Percentiles rank a stretch among this genome's conserved stretches.
Evolutionary conservation across 2,113 vertebrate species (phyloP).

Genomic region (Macquaria australasica): DNA sequence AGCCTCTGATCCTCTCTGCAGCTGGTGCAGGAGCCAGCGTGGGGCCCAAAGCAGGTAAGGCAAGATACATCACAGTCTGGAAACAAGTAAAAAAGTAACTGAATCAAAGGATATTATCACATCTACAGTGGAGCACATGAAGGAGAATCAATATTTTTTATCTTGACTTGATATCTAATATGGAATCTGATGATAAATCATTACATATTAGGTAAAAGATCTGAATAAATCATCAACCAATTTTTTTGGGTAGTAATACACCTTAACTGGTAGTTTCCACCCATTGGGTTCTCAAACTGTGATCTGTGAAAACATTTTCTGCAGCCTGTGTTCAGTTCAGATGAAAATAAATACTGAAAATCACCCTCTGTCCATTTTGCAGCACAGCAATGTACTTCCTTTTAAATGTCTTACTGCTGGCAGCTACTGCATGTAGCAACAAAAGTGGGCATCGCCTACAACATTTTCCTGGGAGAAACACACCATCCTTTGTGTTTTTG

Average conservation of each 20-base stretch:
- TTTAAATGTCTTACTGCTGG: constrained; percentile 23
- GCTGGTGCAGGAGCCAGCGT: constrained; percentile 79
- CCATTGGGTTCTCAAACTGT: neutral
- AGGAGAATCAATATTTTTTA: neutral
- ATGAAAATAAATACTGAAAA: constrained; percentile 10
- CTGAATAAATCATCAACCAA: neutral
- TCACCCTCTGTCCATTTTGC: constrained; percentile 27
- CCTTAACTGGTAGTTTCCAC: neutral
- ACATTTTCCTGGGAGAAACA: constrained; percentile 40
- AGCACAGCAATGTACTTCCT: constrained; percentile 5
- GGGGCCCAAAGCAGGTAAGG: constrained; percentile 82
- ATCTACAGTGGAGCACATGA: neutral
- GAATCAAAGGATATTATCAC: neutral
- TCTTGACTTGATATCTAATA: neutral
- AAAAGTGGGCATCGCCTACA: constrained; percentile 56
- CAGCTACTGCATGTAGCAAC: constrained; percentile 43
- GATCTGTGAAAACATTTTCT: constrained; percentile 18
- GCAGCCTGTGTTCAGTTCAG: neutral
- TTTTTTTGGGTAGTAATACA: neutral
- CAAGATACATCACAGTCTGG: constrained; percentile 89
- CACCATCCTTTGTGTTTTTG: constrained; percentile 50
- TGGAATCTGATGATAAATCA: neutral
- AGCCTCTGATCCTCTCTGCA: constrained; percentile 82
- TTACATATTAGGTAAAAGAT: neutral
- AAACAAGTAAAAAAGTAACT: constrained; percentile 21